Evolutionary conservation across 2,797 vertebrate species (phyloP), one percentile per base, ranked within the genome.

Genomic region (Macrochelys suwanniensis): DNA sequence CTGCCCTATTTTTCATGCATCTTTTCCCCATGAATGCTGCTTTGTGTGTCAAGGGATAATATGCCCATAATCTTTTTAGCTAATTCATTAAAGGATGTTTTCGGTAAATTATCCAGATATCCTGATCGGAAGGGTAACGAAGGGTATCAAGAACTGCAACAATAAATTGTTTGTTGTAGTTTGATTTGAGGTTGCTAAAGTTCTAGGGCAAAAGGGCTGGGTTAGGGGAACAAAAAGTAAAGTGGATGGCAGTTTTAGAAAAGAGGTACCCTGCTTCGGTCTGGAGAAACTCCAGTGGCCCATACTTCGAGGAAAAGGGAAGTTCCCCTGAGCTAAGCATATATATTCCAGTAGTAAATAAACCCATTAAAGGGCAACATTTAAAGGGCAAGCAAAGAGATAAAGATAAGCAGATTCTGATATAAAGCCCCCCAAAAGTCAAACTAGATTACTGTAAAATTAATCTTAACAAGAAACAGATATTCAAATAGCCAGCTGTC

Each of bases 131-230:
- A 17, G 12, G 3, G 0, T 80, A 79, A 82, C 6, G 2, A 31
- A 86, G 25, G 7, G 2, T 5, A 65, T 85, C n/a, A 23, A 37
- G 56, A 89, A 83, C 4, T 42, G 5, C 59, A 79, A 28, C 10
- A 89, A 23, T 0, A 9, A 50, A 80, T 45, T 26, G 8, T 2
- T 77, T 50, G 76, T 81, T 89, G 93, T 83, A 0, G 17, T 91
- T 91, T 92, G 8, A 85, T 91, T 85, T 93, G 4, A 11, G 91
- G 9, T 31, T 3, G 3, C n/a, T 83, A 23, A 85, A 21, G 26
- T 0, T 31, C 84, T 87, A 53, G 49, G 37, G 8, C 81, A 42
- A 76, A 79, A 21, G 8, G 2, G 6, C 53, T 50, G 26, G 12
- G 57, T 59, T 26, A 59, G 28, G 12, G 82, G 31, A 82, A 1